phyloP scores from a whole-genome alignment of 2,797 vertebrate genomes.

The Parauchenoglanis ngamensis region DNA sequence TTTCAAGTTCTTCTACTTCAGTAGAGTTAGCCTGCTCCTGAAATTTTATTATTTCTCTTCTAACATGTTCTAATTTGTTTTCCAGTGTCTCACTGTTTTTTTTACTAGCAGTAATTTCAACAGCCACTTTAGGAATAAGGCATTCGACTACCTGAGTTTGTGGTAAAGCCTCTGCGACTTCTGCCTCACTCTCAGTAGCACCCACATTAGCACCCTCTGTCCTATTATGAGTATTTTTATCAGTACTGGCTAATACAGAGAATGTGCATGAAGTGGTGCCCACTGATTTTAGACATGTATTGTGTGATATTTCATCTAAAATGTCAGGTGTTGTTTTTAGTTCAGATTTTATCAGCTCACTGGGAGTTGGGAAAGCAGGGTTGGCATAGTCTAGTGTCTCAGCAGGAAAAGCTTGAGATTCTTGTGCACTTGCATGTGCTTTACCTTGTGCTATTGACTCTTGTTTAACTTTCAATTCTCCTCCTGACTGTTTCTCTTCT shows the following conservation, averaged over 20 bases:
- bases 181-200: background rate
- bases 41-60: background rate
- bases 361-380: background rate
- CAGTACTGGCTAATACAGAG: background rate
- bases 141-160: background rate
- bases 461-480: background rate
- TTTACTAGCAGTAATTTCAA: background rate
- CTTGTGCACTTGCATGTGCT: slow-evolving; percentile 11
- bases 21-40: background rate
- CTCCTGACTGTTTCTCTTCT: background rate
- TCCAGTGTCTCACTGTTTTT: slow-evolving; percentile 19
- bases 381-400: background rate
- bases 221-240: background rate
- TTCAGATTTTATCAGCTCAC: slow-evolving; percentile 46
- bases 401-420: background rate
- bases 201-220: background rate
- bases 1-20: background rate
- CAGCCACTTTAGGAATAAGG: background rate
- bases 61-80: slow-evolving; percentile 23
- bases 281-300: slow-evolving; percentile 15
- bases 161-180: background rate
- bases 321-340: slow-evolving; percentile 22
- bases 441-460: background rate
- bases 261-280: background rate
- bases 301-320: background rate